phyloP scores from a whole-genome alignment of 1,140 invertebrate genomes.

The Drosophila burlai region DNA sequence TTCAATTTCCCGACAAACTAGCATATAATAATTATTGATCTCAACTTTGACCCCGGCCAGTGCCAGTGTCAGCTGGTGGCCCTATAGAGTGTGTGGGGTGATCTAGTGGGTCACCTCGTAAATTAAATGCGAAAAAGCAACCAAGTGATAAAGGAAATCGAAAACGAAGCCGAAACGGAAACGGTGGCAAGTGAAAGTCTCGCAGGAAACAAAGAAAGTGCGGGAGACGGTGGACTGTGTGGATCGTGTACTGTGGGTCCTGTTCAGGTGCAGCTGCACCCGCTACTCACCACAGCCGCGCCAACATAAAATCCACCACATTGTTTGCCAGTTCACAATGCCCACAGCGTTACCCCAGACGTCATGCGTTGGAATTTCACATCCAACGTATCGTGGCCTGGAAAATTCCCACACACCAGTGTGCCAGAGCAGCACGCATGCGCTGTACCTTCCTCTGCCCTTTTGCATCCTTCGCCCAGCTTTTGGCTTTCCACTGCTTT shows the following conservation, averaged over 20 bases:
- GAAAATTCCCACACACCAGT: conserved; percentile 66
- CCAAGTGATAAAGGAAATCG: conserved; percentile 7
- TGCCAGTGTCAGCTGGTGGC: conserved; percentile 8
- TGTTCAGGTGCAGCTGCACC: conserved; percentile 24
- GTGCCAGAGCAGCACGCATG: conserved; percentile 46
- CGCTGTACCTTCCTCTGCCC: conserved; percentile 26
- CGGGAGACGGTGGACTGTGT: neutral
- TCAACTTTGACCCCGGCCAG: conserved; percentile 57
- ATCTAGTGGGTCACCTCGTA: conserved; percentile 5
- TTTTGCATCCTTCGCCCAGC: neutral
- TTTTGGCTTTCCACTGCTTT: conserved; percentile 15
- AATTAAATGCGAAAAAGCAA: conserved; percentile 21
- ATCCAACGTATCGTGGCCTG: conserved; percentile 29
- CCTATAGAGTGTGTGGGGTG: conserved; percentile 17
- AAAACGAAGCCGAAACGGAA: conserved; percentile 5
- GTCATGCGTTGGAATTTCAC: conserved; percentile 76
- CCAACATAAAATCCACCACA: conserved; percentile 23
- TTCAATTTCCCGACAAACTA: conserved; percentile 53
- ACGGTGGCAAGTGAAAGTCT: conserved; percentile 26
- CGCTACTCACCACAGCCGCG: conserved; percentile 41
- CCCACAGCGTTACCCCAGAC: conserved; percentile 19
- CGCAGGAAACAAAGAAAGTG: neutral
- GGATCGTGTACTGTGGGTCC: conserved; percentile 17
- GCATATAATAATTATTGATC: conserved; percentile 79
- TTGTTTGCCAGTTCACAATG: conserved; percentile 56